Conservation (phyloP, 1,140 invertebrate species). For the Musca domestica region DNA sequence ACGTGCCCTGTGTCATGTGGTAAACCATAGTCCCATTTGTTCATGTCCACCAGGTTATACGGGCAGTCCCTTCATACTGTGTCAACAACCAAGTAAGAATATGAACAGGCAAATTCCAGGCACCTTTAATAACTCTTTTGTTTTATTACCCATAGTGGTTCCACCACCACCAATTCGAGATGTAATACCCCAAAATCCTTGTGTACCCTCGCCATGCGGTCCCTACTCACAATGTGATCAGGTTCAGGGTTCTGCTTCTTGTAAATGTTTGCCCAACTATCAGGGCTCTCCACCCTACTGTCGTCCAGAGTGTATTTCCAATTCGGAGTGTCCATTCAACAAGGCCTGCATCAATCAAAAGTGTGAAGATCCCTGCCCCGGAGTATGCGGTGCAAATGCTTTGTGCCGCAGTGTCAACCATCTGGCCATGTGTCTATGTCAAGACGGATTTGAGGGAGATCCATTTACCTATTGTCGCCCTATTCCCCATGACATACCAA, state of each 20-base stretch:
- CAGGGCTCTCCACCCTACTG: slow-evolving; percentile 73
- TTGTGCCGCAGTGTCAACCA: slow-evolving; percentile 77
- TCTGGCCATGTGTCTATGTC: slow-evolving; percentile 73
- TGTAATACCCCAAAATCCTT: slow-evolving; percentile 56
- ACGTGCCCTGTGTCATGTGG: slow-evolving; percentile 67
- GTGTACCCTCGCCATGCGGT: slow-evolving; percentile 68
- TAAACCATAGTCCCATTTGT: slow-evolving; percentile 74
- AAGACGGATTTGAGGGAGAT: slow-evolving; percentile 70
- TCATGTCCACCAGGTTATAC: slow-evolving; percentile 67
- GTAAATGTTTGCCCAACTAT: slow-evolving; percentile 66
- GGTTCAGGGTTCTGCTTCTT: slow-evolving; percentile 62
- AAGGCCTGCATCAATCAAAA: slow-evolving; percentile 75
- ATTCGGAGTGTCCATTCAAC: slow-evolving; percentile 74
- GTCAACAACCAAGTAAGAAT: slow-evolving; percentile 64
- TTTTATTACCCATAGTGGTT: slow-evolving; percentile 57
- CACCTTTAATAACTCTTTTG: slow-evolving; percentile 63
- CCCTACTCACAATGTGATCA: slow-evolving; percentile 69
- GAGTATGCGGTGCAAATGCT: slow-evolving; percentile 76
- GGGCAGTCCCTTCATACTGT: slow-evolving; percentile 69
- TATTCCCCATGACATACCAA: slow-evolving; percentile 37
- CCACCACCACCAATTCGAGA: slow-evolving; percentile 58
- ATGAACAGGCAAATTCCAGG: slow-evolving; percentile 36
- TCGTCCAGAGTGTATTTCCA: slow-evolving; percentile 66
- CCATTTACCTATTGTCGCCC: slow-evolving; percentile 67
- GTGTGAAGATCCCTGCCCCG: slow-evolving; percentile 75